These are phyloP conservation scores for Avahi laniger DNA, from an alignment of 2,797 vertebrate genomes.

Conservation along the genomic window DNA sequence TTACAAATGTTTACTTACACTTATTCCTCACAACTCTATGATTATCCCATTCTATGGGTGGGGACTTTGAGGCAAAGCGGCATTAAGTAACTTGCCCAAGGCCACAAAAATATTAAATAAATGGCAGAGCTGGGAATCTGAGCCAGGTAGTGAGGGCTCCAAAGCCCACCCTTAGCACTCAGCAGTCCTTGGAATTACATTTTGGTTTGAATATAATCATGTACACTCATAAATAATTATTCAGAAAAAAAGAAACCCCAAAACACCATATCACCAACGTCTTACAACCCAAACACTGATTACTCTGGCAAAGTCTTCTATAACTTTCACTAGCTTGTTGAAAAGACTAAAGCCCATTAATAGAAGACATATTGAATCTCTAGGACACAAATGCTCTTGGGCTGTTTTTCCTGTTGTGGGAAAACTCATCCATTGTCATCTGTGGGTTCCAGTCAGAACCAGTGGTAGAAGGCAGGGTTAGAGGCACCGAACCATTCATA, in stretches of 20 bases:
- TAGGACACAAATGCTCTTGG: neutral
- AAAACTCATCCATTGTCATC: neutral
- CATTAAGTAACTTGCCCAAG: neutral
- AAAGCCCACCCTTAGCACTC: neutral
- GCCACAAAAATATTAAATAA: constrained; percentile 26
- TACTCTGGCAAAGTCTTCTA: neutral
- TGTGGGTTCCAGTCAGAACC: neutral
- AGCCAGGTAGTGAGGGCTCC: neutral
- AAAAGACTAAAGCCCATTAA: constrained; percentile 13
- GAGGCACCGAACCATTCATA: neutral
- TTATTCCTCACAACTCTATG: neutral
- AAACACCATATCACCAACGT: neutral
- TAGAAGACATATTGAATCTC: neutral
- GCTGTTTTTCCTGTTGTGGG: neutral
- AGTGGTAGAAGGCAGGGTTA: too few species aligned
- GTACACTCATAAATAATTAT: neutral
- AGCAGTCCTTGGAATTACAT: constrained; percentile 4
- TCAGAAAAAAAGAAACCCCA: neutral
- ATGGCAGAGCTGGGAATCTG: neutral
- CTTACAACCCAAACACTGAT: neutral
- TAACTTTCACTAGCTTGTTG: neutral
- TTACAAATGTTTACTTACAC: neutral
- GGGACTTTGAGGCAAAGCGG: constrained; percentile 9
- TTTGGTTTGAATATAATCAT: constrained; percentile 38
- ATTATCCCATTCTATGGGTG: neutral